Base-by-base conservation (phyloP, 1,140 invertebrate species). In the Sweltsa coloradensis region DNA sequence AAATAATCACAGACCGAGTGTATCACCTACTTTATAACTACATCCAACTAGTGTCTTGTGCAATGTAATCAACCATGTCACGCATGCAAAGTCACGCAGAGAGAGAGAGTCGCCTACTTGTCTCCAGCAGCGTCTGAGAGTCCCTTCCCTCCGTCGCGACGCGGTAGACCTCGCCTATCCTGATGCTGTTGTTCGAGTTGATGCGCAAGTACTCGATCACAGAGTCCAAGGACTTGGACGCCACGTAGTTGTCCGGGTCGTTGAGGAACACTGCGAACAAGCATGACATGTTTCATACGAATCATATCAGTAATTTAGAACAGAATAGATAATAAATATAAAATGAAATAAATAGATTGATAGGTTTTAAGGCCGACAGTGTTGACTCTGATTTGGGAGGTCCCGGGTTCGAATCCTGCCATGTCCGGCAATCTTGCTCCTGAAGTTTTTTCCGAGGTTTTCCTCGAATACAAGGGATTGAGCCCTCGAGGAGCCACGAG, bases 161-260 rank as follows among this genome's bases (percentile, higher is more conserved):
- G 5, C 74, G 71, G 31, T 72, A 68, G 2, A 72, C 63, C 2
- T 76, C 60, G 41, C 80, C 78, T 13, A 83, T 68, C 34, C 75
- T 76, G 1, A 84, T 55, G 6, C 77, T 78, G 34, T 80, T 64
- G 50, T 67, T 74, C 16, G 74, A 70, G 59, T 81, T 82, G 31
- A 78, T 72, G 46, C 76, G 71, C 1, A 84, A 64, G 58, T 79
- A 84, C 29, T 76, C 74, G 22, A 78, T 60, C 0, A 76, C 80
- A 11, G 80, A 76, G 50, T 80, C 74, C 40, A 84, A 69, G 3
- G 79, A 70, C 58, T 77, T 76, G 49, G 76, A 70, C 16, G 79
- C 79, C 5, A 83, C 67, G 21, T 69, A 66, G 59, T 83, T 83
- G 34, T 73, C 73, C 56, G 80, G 78, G 60, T 85, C 81, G 56